These are phyloP conservation scores for Ara ararauna DNA, from an alignment of 2,797 vertebrate species.

Conservation along the genomic window DNA sequence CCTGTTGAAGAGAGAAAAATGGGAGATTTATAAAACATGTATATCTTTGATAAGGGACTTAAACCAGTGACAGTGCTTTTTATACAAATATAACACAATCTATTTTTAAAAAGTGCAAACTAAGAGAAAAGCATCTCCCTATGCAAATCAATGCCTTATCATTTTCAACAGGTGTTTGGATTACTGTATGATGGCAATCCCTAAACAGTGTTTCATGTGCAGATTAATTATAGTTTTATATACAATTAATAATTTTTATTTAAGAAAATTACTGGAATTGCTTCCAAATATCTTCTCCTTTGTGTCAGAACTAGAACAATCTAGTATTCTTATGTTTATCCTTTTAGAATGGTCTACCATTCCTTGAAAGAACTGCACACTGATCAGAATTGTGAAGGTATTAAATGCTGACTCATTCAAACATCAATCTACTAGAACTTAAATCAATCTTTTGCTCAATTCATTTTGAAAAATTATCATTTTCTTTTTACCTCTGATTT, in stretches of 20 bases:
- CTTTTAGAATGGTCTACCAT: not conserved
- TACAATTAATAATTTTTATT: not conserved
- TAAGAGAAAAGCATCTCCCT: not conserved
- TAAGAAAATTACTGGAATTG: not conserved
- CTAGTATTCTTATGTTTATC: not conserved
- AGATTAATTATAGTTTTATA: not conserved
- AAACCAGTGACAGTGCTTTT: not conserved
- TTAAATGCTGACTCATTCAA: not conserved
- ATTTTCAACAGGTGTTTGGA: not conserved
- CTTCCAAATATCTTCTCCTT: not conserved
- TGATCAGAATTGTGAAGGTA: not conserved
- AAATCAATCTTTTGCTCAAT: not conserved
- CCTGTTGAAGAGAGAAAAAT: conserved; percentile 76
- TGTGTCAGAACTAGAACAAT: not conserved
- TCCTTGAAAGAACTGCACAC: not conserved
- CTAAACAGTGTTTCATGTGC: not conserved
- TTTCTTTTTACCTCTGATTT: not conserved
- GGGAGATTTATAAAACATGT: not conserved
- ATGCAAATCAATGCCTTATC: not conserved
- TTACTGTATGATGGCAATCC: not conserved
- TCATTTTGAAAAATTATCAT: not conserved
- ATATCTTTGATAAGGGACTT: not conserved
- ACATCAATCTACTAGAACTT: not conserved
- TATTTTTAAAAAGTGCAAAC: not conserved
- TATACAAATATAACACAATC: not conserved